phyloP scores from a whole-genome alignment of 2,113 vertebrate genomes.

The Eupsittula cactorum region DNA sequence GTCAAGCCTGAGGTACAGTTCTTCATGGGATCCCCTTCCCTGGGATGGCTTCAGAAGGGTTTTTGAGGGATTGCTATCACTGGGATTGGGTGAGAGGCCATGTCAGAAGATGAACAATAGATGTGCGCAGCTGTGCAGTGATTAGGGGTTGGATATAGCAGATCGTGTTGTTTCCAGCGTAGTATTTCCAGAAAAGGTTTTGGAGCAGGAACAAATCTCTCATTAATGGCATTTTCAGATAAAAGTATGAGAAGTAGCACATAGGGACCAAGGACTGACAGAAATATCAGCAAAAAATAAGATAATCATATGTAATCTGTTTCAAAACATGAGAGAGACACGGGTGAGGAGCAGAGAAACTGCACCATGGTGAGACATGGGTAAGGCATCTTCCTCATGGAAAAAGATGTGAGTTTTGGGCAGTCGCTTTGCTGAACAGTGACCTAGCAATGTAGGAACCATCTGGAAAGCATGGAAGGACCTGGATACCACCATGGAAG shows the following conservation, averaged over 20 bases:
- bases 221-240: background rate
- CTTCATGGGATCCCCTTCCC: background rate
- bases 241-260: background rate
- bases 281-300: background rate
- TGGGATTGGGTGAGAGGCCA: background rate
- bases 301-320: background rate
- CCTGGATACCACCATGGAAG: background rate
- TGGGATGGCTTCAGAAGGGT: background rate
- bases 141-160: background rate
- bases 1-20: background rate
- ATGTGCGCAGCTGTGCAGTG: background rate
- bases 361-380: background rate
- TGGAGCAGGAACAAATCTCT: background rate
- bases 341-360: background rate
- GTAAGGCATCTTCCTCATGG: background rate
- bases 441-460: background rate
- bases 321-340: background rate
- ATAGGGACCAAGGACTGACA: background rate
- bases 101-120: background rate
- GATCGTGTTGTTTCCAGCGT: background rate
- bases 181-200: background rate
- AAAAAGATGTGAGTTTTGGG: background rate
- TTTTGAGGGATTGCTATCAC: background rate
- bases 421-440: accelerated
- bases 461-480: background rate